Conservation (phyloP, 2,113 vertebrate genomes). For the Puma concolor region DNA sequence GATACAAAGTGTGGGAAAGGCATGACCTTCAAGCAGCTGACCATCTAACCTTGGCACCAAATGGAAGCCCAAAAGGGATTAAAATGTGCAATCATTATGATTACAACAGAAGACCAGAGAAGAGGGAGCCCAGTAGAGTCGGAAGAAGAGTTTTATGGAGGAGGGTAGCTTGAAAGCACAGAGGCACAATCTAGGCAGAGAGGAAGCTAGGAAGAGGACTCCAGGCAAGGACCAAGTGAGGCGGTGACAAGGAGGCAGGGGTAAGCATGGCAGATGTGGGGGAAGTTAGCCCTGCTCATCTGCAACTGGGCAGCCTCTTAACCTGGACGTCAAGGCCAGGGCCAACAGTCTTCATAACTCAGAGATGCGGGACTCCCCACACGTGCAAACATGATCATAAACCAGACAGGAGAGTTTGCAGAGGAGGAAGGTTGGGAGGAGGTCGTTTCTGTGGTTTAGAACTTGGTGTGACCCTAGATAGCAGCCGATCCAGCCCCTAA, state of each 20-base stretch:
- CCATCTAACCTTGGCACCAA: background rate
- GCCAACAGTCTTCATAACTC: background rate
- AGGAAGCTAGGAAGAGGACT: background rate
- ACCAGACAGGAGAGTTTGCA: background rate
- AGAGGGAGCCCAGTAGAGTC: fast-evolving
- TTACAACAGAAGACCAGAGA: background rate
- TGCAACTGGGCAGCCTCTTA: background rate
- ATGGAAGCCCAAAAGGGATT: background rate
- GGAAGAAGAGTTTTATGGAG: background rate
- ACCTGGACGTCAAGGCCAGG: background rate
- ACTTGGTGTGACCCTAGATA: background rate
- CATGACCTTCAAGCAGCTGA: background rate
- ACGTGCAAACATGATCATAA: background rate
- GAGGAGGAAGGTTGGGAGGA: background rate
- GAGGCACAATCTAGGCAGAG: background rate
- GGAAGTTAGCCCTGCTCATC: background rate
- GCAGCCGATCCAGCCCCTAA: background rate
- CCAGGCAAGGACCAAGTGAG: background rate
- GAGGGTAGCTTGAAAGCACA: background rate
- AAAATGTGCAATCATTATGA: background rate
- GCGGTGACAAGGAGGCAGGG: background rate
- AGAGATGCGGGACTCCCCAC: background rate
- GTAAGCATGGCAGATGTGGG: background rate
- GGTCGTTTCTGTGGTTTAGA: background rate
- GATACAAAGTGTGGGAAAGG: background rate